A percentile compares a stretch with the other conserved stretches of the same genome.
Conservation (phyloP, 2,797 vertebrate species). For the Tenualosa ilisha region DNA sequence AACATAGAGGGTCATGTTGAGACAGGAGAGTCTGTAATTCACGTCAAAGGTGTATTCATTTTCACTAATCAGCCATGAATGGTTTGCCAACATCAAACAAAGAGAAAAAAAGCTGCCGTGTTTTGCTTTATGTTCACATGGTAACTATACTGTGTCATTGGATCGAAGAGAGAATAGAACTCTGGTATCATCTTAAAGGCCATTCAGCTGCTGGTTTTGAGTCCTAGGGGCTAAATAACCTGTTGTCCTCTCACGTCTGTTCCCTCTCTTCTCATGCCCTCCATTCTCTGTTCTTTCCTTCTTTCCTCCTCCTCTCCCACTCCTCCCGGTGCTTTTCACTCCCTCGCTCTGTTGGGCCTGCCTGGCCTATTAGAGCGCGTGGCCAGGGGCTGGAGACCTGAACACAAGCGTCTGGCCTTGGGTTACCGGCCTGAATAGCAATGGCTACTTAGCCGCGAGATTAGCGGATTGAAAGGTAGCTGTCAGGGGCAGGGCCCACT, state of each 20-base stretch:
- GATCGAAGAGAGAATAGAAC: no score
- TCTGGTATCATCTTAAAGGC: background rate
- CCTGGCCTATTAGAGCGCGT: background rate
- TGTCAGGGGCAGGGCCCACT: background rate
- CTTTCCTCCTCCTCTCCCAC: background rate
- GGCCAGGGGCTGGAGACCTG: background rate
- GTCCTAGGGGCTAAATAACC: background rate
- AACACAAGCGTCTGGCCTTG: background rate
- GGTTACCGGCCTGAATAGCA: background rate
- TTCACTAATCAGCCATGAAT: background rate
- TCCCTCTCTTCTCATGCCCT: background rate
- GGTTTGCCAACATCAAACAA: background rate
- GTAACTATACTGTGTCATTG: no score
- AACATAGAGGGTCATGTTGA: background rate
- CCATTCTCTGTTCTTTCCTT: background rate
- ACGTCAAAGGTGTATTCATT: background rate
- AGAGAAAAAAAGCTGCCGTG: background rate
- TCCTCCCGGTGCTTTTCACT: background rate
- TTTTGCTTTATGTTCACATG: background rate
- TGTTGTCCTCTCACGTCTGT: background rate
- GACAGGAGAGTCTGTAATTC: background rate
- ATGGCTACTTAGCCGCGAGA: background rate
- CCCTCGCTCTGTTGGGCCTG: background rate
- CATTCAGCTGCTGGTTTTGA: background rate
- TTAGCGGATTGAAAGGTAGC: background rate